phyloP scores from a whole-genome alignment of 1,140 invertebrate species.

The Drosophila quadrilineata region DNA sequence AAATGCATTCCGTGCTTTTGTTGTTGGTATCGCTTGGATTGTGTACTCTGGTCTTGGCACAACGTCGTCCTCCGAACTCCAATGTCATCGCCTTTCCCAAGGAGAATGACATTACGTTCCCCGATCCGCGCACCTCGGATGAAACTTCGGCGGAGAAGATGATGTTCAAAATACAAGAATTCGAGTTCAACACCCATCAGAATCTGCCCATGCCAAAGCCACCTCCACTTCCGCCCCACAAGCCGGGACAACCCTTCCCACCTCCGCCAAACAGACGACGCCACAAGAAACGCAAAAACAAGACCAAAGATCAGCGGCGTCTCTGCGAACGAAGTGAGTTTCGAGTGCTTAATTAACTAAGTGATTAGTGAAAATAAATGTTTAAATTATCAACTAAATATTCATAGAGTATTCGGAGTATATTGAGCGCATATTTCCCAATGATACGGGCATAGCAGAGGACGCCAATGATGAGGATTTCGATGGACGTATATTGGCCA shows the following conservation, averaged over 20 bases:
- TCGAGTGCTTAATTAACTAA: too few relatives aligned
- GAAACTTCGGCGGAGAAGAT: neutral
- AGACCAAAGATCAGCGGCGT: slow-evolving; percentile 14
- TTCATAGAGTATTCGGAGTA: slow-evolving; percentile 68
- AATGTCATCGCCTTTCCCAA: slow-evolving; percentile 26
- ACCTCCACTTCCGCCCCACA: neutral
- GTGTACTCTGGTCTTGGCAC: neutral
- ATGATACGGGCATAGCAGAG: slow-evolving; percentile 50
- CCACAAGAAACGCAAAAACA: slow-evolving; percentile 33
- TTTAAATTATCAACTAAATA: neutral
- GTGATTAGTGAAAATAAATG: neutral
- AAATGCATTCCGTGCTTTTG: slow-evolving; percentile 27
- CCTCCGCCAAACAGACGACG: slow-evolving; percentile 38
- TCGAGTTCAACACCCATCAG: slow-evolving; percentile 1
- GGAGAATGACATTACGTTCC: slow-evolving; percentile 50
- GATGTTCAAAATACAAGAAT: slow-evolving; percentile 47
- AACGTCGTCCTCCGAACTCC: neutral
- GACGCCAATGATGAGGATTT: slow-evolving; percentile 71
- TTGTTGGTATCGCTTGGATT: slow-evolving; percentile 15
- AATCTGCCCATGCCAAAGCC: slow-evolving; percentile 25
- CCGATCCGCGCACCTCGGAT: neutral
- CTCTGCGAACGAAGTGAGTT: slow-evolving; percentile 72
- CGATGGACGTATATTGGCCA: slow-evolving; percentile 68
- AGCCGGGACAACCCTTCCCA: slow-evolving; percentile 56
- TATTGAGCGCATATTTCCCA: slow-evolving; percentile 64